These are phyloP conservation scores for Heliconius himera DNA, from an alignment of 1,140 invertebrate genomes.

Conservation along the genomic window DNA sequence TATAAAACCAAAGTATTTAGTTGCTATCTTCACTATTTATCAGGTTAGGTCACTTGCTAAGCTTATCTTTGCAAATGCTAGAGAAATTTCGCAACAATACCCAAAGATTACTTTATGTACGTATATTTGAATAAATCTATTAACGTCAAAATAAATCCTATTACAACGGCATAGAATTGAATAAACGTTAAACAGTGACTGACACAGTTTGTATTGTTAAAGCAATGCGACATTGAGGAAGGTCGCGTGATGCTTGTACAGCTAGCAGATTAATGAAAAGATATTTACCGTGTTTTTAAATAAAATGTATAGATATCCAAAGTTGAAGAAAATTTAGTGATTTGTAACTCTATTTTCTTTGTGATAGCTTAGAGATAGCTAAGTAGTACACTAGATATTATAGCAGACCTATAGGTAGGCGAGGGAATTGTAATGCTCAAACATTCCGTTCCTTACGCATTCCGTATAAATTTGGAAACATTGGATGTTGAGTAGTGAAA, in stretches of 20 bases:
- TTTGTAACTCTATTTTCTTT: too few species aligned
- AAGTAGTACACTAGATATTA: too few species aligned
- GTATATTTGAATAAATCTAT: not conserved
- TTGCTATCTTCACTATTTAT: not conserved
- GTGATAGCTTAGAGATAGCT: too few species aligned
- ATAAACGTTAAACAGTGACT: not conserved
- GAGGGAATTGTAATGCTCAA: too few species aligned
- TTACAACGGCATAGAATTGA: not conserved
- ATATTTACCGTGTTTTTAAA: not conserved
- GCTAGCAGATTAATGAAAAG: conserved; percentile 39
- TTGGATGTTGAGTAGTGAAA: too few species aligned
- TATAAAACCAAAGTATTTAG: too few species aligned
- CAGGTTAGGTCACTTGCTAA: not conserved
- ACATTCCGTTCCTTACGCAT: too few species aligned
- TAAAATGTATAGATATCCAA: not conserved
- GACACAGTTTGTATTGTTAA: conserved; percentile 47
- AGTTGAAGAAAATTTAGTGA: too few species aligned
- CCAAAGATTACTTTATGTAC: not conserved
- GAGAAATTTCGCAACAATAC: not conserved
- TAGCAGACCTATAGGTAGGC: too few species aligned
- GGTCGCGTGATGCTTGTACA: conserved; percentile 48
- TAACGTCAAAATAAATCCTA: conserved; percentile 23
- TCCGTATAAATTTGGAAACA: too few species aligned
- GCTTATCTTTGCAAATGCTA: not conserved
- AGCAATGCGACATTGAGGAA: conserved; percentile 54